These are phyloP conservation scores for Formica selysi DNA, from an alignment of 1,140 invertebrate genomes.

Conservation along the genomic window DNA sequence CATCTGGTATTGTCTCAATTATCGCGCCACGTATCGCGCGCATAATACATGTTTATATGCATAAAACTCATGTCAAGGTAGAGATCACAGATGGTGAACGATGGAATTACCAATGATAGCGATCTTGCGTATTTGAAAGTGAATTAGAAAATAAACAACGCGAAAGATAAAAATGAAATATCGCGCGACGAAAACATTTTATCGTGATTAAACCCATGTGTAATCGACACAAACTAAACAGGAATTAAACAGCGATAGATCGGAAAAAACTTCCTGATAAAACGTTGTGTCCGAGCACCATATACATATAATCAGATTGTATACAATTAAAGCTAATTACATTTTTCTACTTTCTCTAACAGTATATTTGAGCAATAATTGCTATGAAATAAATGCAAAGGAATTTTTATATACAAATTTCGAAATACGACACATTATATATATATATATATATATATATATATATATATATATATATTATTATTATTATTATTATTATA, in stretches of 20 bases:
- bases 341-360: too few relatives aligned
- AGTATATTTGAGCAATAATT: not conserved
- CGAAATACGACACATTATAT: too few relatives aligned
- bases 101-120: conserved; percentile 19
- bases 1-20: not conserved
- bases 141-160: conserved; percentile 2
- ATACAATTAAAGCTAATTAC: too few relatives aligned
- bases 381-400: not conserved
- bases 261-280: not conserved
- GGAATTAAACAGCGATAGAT: not conserved
- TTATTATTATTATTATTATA: too few relatives aligned
- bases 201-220: not conserved
- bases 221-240: not conserved
- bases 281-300: too few relatives aligned
- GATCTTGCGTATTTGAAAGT: not conserved
- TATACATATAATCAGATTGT: too few relatives aligned
- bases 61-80: not conserved
- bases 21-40: not conserved
- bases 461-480: too few relatives aligned
- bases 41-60: too few relatives aligned
- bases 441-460: too few relatives aligned
- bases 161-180: conserved; percentile 13
- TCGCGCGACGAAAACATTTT: not conserved
- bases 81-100: not conserved
- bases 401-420: too few relatives aligned